Conservation (phyloP, 2,888 invertebrate species). For the Meteorus cinctellus region DNA sequence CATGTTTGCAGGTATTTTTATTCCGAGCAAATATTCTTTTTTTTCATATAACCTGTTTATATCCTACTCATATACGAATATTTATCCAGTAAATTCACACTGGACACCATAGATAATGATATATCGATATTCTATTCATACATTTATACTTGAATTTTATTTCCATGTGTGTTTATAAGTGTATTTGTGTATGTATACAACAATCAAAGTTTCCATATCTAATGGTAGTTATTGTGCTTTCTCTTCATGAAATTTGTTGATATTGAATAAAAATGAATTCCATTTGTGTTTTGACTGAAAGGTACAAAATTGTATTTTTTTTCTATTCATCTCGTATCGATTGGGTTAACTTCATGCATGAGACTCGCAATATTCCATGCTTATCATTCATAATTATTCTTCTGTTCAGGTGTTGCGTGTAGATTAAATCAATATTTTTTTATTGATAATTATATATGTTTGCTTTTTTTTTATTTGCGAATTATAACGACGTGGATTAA, state of each 20-base stretch:
- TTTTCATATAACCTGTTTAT: conserved; percentile 20
- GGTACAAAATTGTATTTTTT: conserved; percentile 7
- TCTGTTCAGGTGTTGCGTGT: not conserved
- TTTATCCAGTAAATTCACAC: not conserved
- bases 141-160: not conserved
- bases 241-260: not conserved
- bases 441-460: not conserved
- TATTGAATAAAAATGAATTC: conserved; percentile 2
- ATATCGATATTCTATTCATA: not conserved
- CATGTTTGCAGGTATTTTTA: conserved; percentile 56
- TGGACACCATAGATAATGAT: not conserved
- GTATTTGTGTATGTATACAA: not conserved
- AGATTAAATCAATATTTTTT: conserved; percentile 15
- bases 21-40: conserved; percentile 49
- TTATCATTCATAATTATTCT: conserved; percentile 14
- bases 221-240: not conserved
- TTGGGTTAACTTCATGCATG: conserved; percentile 3
- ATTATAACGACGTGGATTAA: not conserved
- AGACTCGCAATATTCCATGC: conserved; percentile 13
- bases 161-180: not conserved
- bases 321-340: not conserved
- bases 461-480: not conserved
- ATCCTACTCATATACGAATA: not conserved
- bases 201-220: not conserved
- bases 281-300: conserved; percentile 1